Evolutionary conservation across 2,888 invertebrate genomes (phyloP).

Genomic region (Lydus trimaculatus): DNA sequence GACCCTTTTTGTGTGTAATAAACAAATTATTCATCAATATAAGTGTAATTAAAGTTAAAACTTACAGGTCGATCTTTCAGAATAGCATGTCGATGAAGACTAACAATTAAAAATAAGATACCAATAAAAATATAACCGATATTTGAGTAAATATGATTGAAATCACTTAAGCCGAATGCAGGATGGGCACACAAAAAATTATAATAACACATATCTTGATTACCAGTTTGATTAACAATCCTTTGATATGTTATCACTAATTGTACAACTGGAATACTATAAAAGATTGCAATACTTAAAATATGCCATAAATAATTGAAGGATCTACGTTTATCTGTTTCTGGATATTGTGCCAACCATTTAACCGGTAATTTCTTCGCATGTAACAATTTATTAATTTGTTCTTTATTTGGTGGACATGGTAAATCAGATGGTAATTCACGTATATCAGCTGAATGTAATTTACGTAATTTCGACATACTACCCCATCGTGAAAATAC

Average conservation of each 20-base stretch:
- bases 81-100: constrained; percentile 63
- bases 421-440: constrained; percentile 28
- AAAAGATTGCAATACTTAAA: constrained; percentile 82
- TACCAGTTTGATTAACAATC: constrained; percentile 79
- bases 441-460: not conserved
- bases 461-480: constrained; percentile 34
- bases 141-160: constrained; percentile 89
- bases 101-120: constrained; percentile 76
- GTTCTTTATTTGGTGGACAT: constrained; percentile 32
- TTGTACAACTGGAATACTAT: constrained; percentile 85
- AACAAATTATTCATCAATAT: not conserved
- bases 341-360: constrained; percentile 67
- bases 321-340: constrained; percentile 68
- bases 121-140: constrained; percentile 83
- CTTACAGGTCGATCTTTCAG: constrained; percentile 46
- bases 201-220: constrained; percentile 89
- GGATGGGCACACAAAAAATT: constrained; percentile 88
- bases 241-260: constrained; percentile 80
- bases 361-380: constrained; percentile 63
- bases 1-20: constrained; percentile 56
- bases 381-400: constrained; percentile 33
- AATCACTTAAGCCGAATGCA: constrained; percentile 75
- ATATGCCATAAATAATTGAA: constrained; percentile 78
- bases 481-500: constrained; percentile 47
- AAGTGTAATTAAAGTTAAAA: not conserved